phyloP scores from a whole-genome alignment of 2,888 invertebrate species.

The Nycteola revayana region DNA sequence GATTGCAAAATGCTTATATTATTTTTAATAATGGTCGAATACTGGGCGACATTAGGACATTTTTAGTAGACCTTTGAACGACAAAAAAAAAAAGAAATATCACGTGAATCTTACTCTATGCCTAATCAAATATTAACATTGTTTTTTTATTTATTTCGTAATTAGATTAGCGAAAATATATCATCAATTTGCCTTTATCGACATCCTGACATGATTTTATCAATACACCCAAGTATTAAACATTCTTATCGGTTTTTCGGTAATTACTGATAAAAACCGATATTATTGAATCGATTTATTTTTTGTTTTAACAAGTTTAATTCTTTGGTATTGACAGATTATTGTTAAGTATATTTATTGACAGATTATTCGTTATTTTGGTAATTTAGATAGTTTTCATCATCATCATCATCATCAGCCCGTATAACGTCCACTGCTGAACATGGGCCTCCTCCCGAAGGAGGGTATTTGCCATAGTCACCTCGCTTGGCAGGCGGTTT shows the following conservation, averaged over 20 bases:
- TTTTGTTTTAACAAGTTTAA: constrained; percentile 38
- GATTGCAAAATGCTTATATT: too few relatives aligned
- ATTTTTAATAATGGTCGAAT: too few relatives aligned
- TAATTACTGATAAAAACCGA: constrained; percentile 33
- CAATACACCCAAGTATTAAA: constrained; percentile 22
- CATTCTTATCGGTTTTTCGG: constrained; percentile 24
- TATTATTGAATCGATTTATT: constrained; percentile 30
- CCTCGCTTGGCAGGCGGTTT: too few relatives aligned
- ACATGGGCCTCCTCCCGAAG: too few relatives aligned
- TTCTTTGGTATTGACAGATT: constrained; percentile 42
- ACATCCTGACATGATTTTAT: constrained; percentile 35
- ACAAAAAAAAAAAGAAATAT: too few relatives aligned
- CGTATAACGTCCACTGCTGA: too few relatives aligned
- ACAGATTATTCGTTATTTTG: constrained; percentile 37
- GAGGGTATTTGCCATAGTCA: too few relatives aligned
- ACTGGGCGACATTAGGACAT: too few relatives aligned
- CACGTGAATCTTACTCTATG: constrained; percentile 9
- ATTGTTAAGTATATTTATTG: too few relatives aligned
- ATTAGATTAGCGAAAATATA: constrained; percentile 39
- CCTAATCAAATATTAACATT: constrained; percentile 31
- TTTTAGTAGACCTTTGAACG: too few relatives aligned
- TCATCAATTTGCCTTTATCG: constrained; percentile 46
- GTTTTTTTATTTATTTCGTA: constrained; percentile 33
- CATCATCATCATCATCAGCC: too few relatives aligned
- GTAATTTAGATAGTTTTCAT: constrained; percentile 37